Conservation (phyloP, 2,113 vertebrate genomes). For the Centropus unirufus region DNA sequence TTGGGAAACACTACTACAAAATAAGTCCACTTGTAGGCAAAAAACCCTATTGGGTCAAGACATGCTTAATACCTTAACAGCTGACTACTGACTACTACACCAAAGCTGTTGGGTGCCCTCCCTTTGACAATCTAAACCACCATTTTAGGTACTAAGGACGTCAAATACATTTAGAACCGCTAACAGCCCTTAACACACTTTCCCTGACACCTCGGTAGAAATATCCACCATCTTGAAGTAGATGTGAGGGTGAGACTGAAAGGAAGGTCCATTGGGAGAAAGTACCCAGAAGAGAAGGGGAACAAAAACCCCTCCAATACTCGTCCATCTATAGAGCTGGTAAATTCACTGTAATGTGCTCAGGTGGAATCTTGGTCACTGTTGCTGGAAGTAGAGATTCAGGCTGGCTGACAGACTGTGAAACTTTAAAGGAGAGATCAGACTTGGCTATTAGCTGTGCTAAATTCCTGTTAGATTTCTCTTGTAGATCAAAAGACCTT, state of each 20-base stretch:
- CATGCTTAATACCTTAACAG: background rate
- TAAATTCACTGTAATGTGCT: background rate
- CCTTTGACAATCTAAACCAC: background rate
- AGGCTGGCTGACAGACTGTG: background rate
- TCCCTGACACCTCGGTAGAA: background rate
- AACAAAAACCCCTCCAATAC: background rate
- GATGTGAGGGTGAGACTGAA: background rate
- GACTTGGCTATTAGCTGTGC: background rate
- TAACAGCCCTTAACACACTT: background rate
- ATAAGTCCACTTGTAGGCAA: background rate
- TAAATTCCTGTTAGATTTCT: constrained; percentile 48
- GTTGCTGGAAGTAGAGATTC: background rate
- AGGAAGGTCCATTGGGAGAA: background rate
- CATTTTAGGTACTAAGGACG: background rate
- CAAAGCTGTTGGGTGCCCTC: background rate
- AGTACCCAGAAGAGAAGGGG: background rate
- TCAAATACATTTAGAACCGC: background rate
- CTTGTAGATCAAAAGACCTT: constrained; percentile 21
- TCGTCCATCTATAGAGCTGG: background rate
- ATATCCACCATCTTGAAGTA: background rate
- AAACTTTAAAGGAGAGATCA: constrained; percentile 15
- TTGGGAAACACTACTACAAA: background rate
- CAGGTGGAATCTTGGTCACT: background rate
- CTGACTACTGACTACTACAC: background rate
- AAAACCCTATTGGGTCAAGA: background rate